Conservation (phyloP, 2,797 vertebrate species). For the Coreius guichenoti region DNA sequence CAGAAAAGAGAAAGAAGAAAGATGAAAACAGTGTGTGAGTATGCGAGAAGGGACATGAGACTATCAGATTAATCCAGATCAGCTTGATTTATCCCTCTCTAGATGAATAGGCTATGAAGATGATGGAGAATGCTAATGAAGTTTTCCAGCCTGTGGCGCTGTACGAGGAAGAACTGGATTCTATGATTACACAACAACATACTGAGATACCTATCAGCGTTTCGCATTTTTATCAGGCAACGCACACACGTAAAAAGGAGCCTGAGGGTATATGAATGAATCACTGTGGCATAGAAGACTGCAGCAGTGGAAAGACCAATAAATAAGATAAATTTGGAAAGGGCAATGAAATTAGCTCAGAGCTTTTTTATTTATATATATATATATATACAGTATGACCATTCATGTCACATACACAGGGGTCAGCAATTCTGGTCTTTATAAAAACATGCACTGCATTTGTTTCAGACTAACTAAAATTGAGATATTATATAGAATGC, state of each 20-base stretch:
- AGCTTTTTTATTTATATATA: slow-evolving; percentile 21
- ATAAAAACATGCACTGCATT: neutral
- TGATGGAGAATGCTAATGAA: slow-evolving; percentile 69
- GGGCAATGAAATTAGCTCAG: neutral
- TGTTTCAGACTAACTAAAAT: neutral
- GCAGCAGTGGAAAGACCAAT: neutral
- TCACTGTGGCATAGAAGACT: slow-evolving; percentile 22
- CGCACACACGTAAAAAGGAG: neutral
- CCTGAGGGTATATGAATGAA: slow-evolving; percentile 46
- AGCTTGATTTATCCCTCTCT: slow-evolving; percentile 59
- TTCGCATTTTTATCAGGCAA: slow-evolving; percentile 37
- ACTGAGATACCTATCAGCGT: slow-evolving; percentile 42
- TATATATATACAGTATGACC: neutral
- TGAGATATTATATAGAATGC: neutral
- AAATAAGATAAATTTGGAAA: slow-evolving; percentile 6
- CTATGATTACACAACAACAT: slow-evolving; percentile 50
- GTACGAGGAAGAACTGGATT: slow-evolving; percentile 35
- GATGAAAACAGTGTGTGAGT: slow-evolving; percentile 34
- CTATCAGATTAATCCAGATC: slow-evolving; percentile 69
- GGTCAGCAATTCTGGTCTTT: neutral
- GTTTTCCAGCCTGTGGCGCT: slow-evolving; percentile 46
- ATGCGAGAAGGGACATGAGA: slow-evolving; percentile 28
- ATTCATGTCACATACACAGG: neutral
- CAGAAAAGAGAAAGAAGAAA: slow-evolving; percentile 46
- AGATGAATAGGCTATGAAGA: slow-evolving; percentile 62